Conservation (phyloP, 2,888 invertebrate genomes). For the Ichneumoninae sp. region DNA sequence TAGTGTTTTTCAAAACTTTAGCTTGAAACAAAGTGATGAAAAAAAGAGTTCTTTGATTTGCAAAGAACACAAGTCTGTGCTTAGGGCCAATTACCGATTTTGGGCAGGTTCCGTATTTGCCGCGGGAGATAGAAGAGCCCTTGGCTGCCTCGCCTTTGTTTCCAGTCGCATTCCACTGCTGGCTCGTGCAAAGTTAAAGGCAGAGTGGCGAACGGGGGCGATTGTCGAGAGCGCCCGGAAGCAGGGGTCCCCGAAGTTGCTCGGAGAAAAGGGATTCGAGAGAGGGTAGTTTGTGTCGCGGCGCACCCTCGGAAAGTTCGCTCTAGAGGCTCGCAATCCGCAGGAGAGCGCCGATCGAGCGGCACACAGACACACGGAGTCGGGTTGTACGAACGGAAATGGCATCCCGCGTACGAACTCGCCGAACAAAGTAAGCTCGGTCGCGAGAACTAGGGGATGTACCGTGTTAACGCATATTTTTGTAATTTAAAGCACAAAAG, state of each 20-base stretch:
- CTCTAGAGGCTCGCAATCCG: constrained; percentile 4
- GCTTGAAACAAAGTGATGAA: background rate
- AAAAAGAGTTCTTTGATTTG: background rate
- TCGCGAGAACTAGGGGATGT: background rate
- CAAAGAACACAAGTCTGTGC: constrained; percentile 2
- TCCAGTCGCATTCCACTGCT: background rate
- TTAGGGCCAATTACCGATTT: constrained; percentile 10
- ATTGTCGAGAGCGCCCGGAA: constrained; percentile 15
- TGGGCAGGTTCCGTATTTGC: background rate
- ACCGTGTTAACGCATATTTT: constrained; percentile 5
- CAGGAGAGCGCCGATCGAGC: constrained; percentile 29
- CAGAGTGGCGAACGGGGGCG: constrained; percentile 1
- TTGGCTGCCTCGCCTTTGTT: constrained; percentile 2
- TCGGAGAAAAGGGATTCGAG: constrained; percentile 11
- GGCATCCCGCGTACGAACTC: background rate
- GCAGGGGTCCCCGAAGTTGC: constrained; percentile 13
- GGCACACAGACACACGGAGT: background rate
- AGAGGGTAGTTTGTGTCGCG: constrained; percentile 6
- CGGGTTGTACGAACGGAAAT: constrained; percentile 21
- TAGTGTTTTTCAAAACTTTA: background rate
- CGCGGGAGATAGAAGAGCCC: constrained; percentile 3
- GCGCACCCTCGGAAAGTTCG: constrained; percentile 14
- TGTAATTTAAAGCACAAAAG: constrained; percentile 24
- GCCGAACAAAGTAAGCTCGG: background rate
- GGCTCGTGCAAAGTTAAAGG: constrained; percentile 9